Base-by-base conservation (phyloP, 2,113 vertebrate genomes). In the Hippocampus zosterae region DNA sequence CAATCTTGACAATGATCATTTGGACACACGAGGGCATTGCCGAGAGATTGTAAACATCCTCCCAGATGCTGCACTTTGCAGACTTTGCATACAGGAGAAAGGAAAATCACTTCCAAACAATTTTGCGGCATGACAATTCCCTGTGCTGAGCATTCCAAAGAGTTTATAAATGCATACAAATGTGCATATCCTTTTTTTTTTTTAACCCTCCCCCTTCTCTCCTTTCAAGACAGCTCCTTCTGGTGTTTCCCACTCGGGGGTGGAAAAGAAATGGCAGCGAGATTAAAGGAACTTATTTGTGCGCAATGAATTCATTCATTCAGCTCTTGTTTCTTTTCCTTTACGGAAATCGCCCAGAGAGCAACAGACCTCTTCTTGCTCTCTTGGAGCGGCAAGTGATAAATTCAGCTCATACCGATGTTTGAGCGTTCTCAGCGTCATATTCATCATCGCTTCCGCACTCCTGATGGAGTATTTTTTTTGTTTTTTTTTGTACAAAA, bases 261-360 rank as follows among this genome's bases (percentile, higher is more conserved):
- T n/a, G n/a, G 37, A 75, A 79, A 81, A 74, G 41, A 84, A 80
- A 88, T 85, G 86, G 87, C 84, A 76, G 77, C 5, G 52, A 88
- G 87, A 91, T 89, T 85, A 91, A 91, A 91, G 85, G 87, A 79
- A 82, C 78, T 76, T 88, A 88, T 88, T 87, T 87, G 83, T 78
- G 74, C 48, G 73, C 67, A 77, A 80, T 79, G 82, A 80, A 89
- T 79, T 67, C 87, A 88, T 89, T 87, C 80, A 75, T 72, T 46
- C 71, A 74, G 79, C 71, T 84, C 80, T 76, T 62, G 44, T 73
- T 83, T 67, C 44, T 77, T 81, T 83, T 71, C 81, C 60, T 84
- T 84, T 78, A 77, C 81, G 77, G 73, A 76, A 84, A 65, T 77
- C 82, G 78, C 89, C 78, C 84, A 62, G 83, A 55, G 83, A 68